Base-by-base conservation (phyloP, 2,113 vertebrate species). In the Nycticryphes semicollaris region DNA sequence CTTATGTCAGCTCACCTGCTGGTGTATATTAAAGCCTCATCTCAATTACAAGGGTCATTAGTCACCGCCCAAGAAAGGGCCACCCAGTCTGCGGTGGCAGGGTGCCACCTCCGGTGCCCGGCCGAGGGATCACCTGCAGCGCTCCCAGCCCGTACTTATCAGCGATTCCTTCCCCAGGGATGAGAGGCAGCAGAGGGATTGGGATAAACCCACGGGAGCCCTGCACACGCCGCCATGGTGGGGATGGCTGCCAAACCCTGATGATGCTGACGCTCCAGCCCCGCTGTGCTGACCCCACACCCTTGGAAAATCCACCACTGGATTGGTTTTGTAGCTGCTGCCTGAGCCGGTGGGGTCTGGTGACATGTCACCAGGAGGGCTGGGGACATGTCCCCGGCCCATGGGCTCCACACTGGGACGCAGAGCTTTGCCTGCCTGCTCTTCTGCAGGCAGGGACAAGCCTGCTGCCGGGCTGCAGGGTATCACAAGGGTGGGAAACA, bases 81-180 rank as follows among this genome's bases (percentile, higher is more conserved):
- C 96, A 94, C 96, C 96, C 94, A 90, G 88, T 16, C 96, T 28
- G 87, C n/a, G 27, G 78, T 13, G 84, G 77, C 90, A 35, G 15
- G 24, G 62, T 83, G 90, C 90, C 92, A 86, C 90, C 23, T 3
- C 3, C 7, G 66, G 72, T 59, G 62, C 92, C 87, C 11, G 2
- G 75, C 85, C 21, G 5, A 8, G 73, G 67, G 18, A 84, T 83
- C 74, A 10, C 62, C 94, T 20, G 70, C 79, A 31, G 91, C 2
- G 2, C 88, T 83, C 24, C 78, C 78, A 2, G 86, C 75, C n/a
- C 0, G 1, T 3, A 1, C 5, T 12, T 1, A 7, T 3, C 79
- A 45, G 47, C 5, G 1, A 1, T 1, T 20, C 69, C 9, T 54
- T 30, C 66, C 68, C 2, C 17, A 25, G 76, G 77, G 48, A 31